Conservation (phyloP, 2,113 vertebrate genomes). For the Falco punctatus region DNA sequence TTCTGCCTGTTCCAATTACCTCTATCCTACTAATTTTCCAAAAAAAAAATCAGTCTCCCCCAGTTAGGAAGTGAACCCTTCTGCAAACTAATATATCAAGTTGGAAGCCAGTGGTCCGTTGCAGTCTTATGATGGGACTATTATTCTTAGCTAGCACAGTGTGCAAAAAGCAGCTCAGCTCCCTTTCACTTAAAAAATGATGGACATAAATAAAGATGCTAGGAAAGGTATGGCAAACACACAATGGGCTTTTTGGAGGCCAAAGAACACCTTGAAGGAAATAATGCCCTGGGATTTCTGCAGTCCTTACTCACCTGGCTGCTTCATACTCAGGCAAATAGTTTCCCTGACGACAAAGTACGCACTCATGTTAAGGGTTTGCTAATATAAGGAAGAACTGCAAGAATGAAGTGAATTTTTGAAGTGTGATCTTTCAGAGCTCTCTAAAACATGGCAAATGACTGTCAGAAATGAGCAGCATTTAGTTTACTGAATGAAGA, state of each 20-base stretch:
- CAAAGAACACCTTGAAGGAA: not conserved
- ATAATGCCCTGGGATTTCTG: not conserved
- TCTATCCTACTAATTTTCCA: not conserved
- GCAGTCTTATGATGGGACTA: not conserved
- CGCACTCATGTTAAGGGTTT: not conserved
- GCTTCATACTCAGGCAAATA: not conserved
- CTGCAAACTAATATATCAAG: not conserved
- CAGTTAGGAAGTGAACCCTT: not conserved
- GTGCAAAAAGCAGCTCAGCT: slow-evolving; percentile 36
- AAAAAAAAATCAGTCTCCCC: not conserved
- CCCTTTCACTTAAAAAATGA: slow-evolving; percentile 28
- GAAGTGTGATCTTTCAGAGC: not conserved
- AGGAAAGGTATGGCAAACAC: not conserved
- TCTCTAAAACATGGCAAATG: not conserved
- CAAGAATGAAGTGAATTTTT: slow-evolving; percentile 12
- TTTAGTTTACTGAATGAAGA: not conserved
- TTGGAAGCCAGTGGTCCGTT: not conserved
- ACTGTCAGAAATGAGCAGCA: not conserved
- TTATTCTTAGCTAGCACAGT: slow-evolving; percentile 22
- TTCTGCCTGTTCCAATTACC: not conserved
- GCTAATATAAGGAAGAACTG: not conserved
- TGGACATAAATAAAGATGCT: not conserved
- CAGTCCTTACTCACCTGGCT: not conserved
- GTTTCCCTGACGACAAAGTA: not conserved
- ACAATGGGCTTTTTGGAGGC: not conserved